These are phyloP conservation scores for Haemorhous mexicanus DNA, from an alignment of 2,113 vertebrate genomes.

Conservation along the genomic window DNA sequence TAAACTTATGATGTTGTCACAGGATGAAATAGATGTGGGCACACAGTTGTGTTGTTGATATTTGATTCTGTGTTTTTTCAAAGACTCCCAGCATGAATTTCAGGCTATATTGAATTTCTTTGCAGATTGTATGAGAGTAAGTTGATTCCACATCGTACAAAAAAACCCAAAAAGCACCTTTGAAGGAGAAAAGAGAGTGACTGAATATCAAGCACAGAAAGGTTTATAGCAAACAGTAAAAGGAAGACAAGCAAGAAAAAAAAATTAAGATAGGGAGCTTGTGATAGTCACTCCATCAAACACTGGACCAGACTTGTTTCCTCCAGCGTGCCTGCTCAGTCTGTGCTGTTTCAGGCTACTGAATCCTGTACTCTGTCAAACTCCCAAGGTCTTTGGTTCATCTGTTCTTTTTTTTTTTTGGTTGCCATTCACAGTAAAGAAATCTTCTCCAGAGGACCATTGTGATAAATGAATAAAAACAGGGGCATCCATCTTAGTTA, in stretches of 20 bases:
- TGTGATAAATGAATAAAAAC: slow-evolving; percentile 31
- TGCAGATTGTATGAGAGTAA: not conserved
- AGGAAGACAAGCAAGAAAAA: not conserved
- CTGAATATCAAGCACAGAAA: not conserved
- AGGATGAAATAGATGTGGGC: not conserved
- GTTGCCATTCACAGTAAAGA: not conserved
- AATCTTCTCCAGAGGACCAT: not conserved
- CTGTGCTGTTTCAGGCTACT: slow-evolving; percentile 8
- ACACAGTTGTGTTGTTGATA: not conserved
- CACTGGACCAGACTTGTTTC: not conserved
- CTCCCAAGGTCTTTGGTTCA: not conserved
- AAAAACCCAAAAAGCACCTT: not conserved
- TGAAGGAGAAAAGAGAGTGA: not conserved
- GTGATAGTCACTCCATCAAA: slow-evolving; percentile 22
- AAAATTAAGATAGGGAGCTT: slow-evolving; percentile 1
- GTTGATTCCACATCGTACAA: not conserved
- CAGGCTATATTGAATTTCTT: not conserved
- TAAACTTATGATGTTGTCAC: not conserved
- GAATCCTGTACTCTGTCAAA: not conserved
- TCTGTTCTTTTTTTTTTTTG: not conserved
- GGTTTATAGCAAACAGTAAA: not conserved
- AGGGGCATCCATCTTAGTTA: slow-evolving; percentile 21
- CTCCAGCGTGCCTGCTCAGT: not conserved
- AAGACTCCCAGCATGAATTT: not conserved
- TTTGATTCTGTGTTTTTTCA: not conserved